Percentiles rank a stretch among this genome's conserved stretches.
Evolutionary conservation across 2,888 invertebrate species (phyloP).

Genomic region (Alviniconcha strummeri): DNA sequence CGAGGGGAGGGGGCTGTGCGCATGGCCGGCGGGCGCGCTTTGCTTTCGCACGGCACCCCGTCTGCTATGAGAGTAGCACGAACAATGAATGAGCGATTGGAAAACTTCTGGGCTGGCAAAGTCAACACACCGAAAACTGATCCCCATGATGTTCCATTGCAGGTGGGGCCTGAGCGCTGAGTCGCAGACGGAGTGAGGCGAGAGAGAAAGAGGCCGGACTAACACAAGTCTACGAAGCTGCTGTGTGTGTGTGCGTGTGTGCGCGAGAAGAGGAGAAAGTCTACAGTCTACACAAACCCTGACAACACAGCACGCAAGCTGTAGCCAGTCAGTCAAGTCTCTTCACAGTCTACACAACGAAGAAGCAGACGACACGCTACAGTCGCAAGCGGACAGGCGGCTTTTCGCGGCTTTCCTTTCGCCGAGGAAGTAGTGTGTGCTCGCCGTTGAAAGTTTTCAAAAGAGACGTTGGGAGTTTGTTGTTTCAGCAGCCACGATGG

Average conservation of each 20-base stretch:
- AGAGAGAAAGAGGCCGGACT: neutral
- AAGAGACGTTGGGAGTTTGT: conserved; percentile 1
- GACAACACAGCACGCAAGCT: conserved; percentile 1
- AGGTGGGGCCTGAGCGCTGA: conserved; percentile 28
- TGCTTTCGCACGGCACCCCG: conserved; percentile 19
- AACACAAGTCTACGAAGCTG: conserved; percentile 6
- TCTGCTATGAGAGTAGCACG: conserved; percentile 32
- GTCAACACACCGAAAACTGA: conserved; percentile 35
- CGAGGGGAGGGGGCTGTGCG: conserved; percentile 27
- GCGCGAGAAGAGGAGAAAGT: conserved; percentile 6
- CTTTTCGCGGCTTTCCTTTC: conserved; percentile 21
- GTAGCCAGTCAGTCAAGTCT: conserved; percentile 14
- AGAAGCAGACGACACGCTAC: conserved; percentile 29
- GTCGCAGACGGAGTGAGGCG: neutral
- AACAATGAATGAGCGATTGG: conserved; percentile 29
- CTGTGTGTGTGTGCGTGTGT: neutral
- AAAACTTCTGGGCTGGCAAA: conserved; percentile 31
- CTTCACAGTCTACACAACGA: conserved; percentile 10
- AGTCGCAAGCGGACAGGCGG: conserved; percentile 12
- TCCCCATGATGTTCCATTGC: conserved; percentile 34
- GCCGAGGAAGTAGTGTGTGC: neutral
- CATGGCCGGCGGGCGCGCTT: conserved; percentile 26
- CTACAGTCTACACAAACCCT: neutral
- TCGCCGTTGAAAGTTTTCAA: neutral
- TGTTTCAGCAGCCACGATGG: neutral